Evolutionary conservation across 2,797 vertebrate species (phyloP).

Genomic region (Muscicapa comitata): DNA sequence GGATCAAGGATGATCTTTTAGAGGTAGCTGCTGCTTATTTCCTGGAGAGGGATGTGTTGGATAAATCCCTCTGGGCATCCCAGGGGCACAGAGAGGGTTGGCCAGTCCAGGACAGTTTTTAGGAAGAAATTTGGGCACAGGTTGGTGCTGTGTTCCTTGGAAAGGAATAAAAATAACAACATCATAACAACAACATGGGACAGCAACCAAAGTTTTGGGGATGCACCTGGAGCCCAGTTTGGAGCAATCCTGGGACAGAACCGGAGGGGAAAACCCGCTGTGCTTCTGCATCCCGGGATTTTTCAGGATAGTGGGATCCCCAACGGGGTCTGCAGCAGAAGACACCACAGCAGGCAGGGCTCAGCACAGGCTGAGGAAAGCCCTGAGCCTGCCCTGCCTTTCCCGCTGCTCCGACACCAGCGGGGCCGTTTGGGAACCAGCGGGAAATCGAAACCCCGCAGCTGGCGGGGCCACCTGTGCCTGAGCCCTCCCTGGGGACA

Average conservation of each 20-base stretch:
- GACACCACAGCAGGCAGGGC: rapidly evolving
- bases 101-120: neutral
- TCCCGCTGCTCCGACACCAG: neutral
- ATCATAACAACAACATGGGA: neutral
- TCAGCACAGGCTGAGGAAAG: neutral
- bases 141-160: neutral
- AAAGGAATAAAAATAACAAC: neutral
- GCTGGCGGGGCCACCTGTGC: conserved; percentile 42
- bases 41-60: too few relatives aligned
- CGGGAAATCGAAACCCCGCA: conserved; percentile 14
- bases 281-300: neutral
- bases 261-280: neutral
- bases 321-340: rapidly evolving
- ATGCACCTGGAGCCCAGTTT: neutral
- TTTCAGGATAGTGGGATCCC: neutral
- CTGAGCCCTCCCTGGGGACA: neutral
- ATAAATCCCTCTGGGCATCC: neutral
- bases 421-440: neutral
- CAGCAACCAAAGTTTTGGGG: neutral
- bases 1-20: neutral
- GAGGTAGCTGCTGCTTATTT: neutral
- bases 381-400: neutral
- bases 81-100: neutral
- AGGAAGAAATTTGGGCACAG: neutral
- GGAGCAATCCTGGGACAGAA: neutral